These are phyloP conservation scores for Passer domesticus DNA, from an alignment of 2,113 vertebrate genomes.

Conservation along the genomic window DNA sequence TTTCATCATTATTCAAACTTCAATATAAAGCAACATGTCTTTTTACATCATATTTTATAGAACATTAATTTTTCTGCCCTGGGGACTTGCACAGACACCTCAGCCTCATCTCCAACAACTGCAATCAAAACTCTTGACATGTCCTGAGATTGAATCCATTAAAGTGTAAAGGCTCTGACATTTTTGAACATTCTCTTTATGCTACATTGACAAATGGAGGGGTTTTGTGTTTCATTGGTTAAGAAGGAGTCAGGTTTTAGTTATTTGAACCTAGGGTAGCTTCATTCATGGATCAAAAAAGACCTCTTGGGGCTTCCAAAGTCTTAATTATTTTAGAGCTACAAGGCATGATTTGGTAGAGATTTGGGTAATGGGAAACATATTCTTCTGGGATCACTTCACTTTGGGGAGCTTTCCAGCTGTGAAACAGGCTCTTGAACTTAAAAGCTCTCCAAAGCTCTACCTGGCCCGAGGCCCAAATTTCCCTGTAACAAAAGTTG, in stretches of 20 bases:
- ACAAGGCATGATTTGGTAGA: constrained; percentile 72
- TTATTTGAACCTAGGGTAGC: constrained; percentile 73
- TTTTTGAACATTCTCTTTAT: constrained; percentile 58
- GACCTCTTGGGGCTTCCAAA: constrained; percentile 73
- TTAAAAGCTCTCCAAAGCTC: constrained; percentile 69
- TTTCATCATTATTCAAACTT: background rate
- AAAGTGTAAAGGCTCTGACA: constrained; percentile 62
- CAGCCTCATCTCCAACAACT: constrained; percentile 3
- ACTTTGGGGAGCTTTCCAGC: constrained; percentile 71
- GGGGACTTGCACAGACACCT: background rate
- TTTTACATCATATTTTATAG: background rate
- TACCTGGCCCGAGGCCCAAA: constrained; percentile 57
- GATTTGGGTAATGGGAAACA: constrained; percentile 76
- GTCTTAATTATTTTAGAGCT: constrained; percentile 79
- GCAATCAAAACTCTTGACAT: constrained; percentile 45
- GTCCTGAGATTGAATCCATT: constrained; percentile 44
- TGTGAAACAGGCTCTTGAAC: constrained; percentile 65
- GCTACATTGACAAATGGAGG: constrained; percentile 67
- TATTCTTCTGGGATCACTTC: constrained; percentile 68
- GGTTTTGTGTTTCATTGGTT: constrained; percentile 72
- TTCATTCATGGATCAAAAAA: constrained; percentile 78
- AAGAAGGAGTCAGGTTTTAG: constrained; percentile 70
- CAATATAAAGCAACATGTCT: background rate
- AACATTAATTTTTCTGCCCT: constrained; percentile 2
- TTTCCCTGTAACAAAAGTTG: constrained; percentile 66